Base-by-base conservation (phyloP, 2,113 vertebrate species). In the Pelecanus crispus region DNA sequence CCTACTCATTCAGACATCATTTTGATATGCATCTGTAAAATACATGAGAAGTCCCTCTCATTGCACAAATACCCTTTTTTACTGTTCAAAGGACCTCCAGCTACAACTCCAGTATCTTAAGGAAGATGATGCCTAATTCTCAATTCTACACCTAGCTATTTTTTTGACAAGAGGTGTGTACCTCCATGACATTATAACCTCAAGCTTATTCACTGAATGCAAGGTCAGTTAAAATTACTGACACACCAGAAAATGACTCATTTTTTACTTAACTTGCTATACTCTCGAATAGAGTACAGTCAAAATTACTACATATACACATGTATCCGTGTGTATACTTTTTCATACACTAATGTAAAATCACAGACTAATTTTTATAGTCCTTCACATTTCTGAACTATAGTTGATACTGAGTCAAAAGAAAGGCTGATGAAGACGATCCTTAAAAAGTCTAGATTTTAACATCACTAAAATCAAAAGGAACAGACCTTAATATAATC, bases 171-270 rank as follows among this genome's bases (percentile, higher is more conserved):
- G 38, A 86, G 17, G 34, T 29, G 58, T 12, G 36, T 44, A 71
- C 31, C 55, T 86, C 45, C 62, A 22, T 47, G 84, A 67, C 81
- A 82, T 55, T 84, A 50, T 74, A 95, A 42, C 38, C 66, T 72
- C 15, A 89, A 49, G 31, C 18, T 71, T 80, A 66, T 31, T 86
- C 75, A 92, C 45, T 61, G 77, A 84, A 17, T 66, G 67, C 59
- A 93, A 96, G 44, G 28, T 86, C 94, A 93, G 65, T 63, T 80
- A 90, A 84, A 90, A 79, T 75, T 89, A 95, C 62, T 59, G 34
- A 81, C 65, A 62, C 52, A 75, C 9, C 28, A 82, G 13, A 71
- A 77, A 92, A 88, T 36, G 0, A 59, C 13, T 62, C 2, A 10
- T 36, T 79, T 78, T 81, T 86, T 20, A 67, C 13, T 81, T 66